Base-by-base conservation (phyloP, 2,113 vertebrate species). In the Planiliza haematocheilus region DNA sequence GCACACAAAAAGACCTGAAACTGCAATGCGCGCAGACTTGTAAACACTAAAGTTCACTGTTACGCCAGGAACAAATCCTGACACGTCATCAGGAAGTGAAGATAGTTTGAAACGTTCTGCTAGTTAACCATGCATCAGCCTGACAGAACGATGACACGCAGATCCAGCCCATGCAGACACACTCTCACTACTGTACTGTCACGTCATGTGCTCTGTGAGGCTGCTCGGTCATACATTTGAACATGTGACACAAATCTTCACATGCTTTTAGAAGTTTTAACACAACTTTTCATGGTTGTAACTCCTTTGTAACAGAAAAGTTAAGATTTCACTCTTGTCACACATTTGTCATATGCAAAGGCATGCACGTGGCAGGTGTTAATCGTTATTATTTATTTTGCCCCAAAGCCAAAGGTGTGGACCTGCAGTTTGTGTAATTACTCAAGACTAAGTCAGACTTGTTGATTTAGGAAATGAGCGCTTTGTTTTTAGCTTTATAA, bases 181-280 rank as follows among this genome's bases (percentile, higher is more conserved):
- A 11, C 24, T 24, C 12, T 53, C 13, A 30, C 37, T 53, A 8
- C 24, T 30, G 24, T 30, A 30, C 24, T 30, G 24, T 30, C 24
- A 30, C 5, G 24, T 30, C 24, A 30, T 30, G 24, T 52, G 12
- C 7, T 61, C n/a, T 21, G 8, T 39, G 18, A 51, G 36, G 45
- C 50, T 76, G 16, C 43, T 8, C 21, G 51, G 16, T 48, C 60
- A 58, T 21, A 36, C 14, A 18, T 39, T 61, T 43, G 3, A 80
- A 43, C 66, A 67, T 70, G 50, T 57, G 66, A 72, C 12, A 34
- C 17, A 21, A n/a, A n/a, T n/a, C n/a, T 30, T 30, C 18, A 53
- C 13, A 49, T 37, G 38, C 0, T 18, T 30, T 30, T n/a, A n/a
- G n/a, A n/a, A n/a, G n/a, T n/a, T n/a, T n/a, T 30, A 30, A 30